Evolutionary conservation across 2,797 vertebrate species (phyloP).

Genomic region (Aselliscus stoliczkanus): DNA sequence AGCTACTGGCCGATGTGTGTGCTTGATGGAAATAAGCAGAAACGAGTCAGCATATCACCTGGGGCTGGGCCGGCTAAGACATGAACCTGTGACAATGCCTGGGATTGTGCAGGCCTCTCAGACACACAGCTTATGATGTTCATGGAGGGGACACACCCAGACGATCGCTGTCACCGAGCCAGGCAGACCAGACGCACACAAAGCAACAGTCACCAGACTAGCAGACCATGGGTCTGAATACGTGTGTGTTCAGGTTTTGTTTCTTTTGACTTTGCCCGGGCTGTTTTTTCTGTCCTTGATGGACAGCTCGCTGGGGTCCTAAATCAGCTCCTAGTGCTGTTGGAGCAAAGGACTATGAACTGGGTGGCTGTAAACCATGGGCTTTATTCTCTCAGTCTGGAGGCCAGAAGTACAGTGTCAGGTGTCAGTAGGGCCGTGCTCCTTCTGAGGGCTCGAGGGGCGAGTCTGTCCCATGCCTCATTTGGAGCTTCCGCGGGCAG

Average conservation of each 20-base stretch:
- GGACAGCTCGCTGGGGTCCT: background rate
- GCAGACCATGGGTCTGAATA: too few species aligned
- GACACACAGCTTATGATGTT: fast-evolving
- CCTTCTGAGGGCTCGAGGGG: fast-evolving
- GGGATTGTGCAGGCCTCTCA: background rate
- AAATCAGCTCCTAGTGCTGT: fast-evolving
- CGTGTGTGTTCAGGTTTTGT: too few species aligned
- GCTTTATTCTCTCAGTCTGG: fast-evolving
- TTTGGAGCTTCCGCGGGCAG: too few species aligned
- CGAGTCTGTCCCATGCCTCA: fast-evolving
- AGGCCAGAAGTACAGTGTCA: fast-evolving
- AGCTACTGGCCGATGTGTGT: slow-evolving; percentile 44
- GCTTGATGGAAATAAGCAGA: slow-evolving; percentile 56
- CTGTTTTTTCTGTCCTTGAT: fast-evolving
- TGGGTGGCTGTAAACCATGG: fast-evolving
- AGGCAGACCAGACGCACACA: fast-evolving
- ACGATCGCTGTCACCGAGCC: fast-evolving
- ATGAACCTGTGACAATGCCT: background rate
- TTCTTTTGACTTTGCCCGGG: fast-evolving
- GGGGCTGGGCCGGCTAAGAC: background rate
- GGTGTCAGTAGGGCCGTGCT: fast-evolving
- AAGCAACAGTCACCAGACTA: fast-evolving
- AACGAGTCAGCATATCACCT: slow-evolving; percentile 1
- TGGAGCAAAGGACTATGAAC: fast-evolving
- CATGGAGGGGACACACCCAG: fast-evolving